Conservation (phyloP, 2,113 vertebrate species). For the Oryzias curvinotus region DNA sequence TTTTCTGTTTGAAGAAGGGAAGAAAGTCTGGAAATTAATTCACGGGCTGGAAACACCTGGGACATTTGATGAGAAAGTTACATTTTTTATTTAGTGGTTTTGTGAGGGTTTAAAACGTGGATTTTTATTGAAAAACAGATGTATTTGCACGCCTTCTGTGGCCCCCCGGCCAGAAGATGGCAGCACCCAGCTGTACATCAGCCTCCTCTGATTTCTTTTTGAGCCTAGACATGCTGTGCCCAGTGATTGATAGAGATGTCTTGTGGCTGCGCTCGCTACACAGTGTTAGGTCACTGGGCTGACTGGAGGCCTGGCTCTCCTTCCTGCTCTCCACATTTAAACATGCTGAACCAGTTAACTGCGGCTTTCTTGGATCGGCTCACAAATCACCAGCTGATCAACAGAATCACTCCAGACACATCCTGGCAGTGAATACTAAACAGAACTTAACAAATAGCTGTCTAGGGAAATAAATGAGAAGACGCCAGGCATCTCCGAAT, state of each 20-base stretch:
- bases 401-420: conserved; percentile 65
- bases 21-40: conserved; percentile 2
- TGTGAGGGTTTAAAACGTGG: neutral
- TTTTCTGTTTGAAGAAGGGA: conserved; percentile 21
- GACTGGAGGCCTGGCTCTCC: conserved; percentile 43
- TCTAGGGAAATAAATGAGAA: conserved; percentile 65
- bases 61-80: neutral
- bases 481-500: conserved; percentile 49
- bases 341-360: conserved; percentile 58
- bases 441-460: conserved; percentile 64
- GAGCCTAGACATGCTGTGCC: conserved; percentile 14
- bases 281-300: conserved; percentile 54
- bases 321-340: conserved; percentile 34
- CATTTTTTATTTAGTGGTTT: neutral
- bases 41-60: conserved; percentile 8
- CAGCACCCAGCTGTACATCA: conserved; percentile 73
- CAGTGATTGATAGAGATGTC: conserved; percentile 67
- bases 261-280: conserved; percentile 38
- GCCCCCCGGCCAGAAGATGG: conserved; percentile 75
- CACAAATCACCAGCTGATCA: conserved; percentile 63
- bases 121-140: conserved; percentile 1
- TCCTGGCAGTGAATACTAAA: conserved; percentile 62
- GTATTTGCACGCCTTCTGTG: conserved; percentile 9
- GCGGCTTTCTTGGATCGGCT: conserved; percentile 41
- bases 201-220: conserved; percentile 31